These are phyloP conservation scores for Sebastes miniatus DNA, from an alignment of 2,797 vertebrate species.

Conservation along the genomic window DNA sequence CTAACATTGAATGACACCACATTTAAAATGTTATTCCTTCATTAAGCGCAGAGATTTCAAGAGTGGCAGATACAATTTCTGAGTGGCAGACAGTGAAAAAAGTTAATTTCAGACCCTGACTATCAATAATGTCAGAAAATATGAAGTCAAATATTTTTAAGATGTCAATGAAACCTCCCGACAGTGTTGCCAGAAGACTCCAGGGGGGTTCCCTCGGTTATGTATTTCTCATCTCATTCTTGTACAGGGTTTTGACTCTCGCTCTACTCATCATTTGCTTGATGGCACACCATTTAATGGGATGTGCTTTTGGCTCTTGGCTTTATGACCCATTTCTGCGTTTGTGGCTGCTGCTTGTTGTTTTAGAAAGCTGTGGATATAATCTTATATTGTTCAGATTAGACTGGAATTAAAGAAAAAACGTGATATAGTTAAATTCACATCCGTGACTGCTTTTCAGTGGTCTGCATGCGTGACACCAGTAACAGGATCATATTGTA, in stretches of 20 bases:
- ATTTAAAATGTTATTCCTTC: no score
- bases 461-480: neutral
- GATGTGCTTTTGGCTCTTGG: slow-evolving; percentile 8
- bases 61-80: no score
- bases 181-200: neutral
- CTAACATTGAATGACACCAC: no score
- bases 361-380: neutral
- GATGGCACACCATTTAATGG: slow-evolving; percentile 8
- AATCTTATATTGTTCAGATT: neutral
- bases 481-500: neutral
- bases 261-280: slow-evolving; percentile 6
- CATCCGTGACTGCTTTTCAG: neutral
- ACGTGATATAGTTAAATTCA: neutral
- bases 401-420: neutral
- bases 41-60: no score
- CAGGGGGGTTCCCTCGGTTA: neutral
- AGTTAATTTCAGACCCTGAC: no score
- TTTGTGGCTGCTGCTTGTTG: neutral
- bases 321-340: slow-evolving; percentile 20
- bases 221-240: neutral
- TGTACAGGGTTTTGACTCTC: neutral
- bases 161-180: neutral
- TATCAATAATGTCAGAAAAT: neutral
- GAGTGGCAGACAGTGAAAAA: no score
- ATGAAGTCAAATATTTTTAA: neutral